Evolutionary conservation across 92 coral and sea anemone genomes (phyloP).

Genomic region (Epizoanthus stellaris): DNA sequence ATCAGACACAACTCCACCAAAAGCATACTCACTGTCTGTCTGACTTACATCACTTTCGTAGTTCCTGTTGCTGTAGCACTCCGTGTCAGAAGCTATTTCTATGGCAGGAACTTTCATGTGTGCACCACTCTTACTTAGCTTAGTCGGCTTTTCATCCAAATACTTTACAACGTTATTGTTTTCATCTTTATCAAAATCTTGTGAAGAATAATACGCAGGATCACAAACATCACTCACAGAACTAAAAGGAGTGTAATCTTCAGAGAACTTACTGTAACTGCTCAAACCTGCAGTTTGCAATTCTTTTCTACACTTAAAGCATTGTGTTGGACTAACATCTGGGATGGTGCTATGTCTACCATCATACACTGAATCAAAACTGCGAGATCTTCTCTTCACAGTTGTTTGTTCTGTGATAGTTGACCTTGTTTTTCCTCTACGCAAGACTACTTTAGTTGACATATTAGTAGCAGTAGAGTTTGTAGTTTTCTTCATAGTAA

Average conservation of each 20-base stretch:
- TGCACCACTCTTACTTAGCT: constrained; percentile 37
- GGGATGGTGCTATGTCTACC: constrained; percentile 56
- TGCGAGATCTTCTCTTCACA: constrained; percentile 79
- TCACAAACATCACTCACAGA: constrained; percentile 83
- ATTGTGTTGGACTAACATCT: constrained; percentile 80
- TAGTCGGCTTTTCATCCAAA: constrained; percentile 18
- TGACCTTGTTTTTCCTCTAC: constrained; percentile 66
- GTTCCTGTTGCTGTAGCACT: constrained; percentile 66
- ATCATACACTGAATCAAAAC: constrained; percentile 79
- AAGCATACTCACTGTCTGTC: constrained; percentile 76
- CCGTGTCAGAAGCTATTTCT: constrained; percentile 83
- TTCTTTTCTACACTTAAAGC: constrained; percentile 87
- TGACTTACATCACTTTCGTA: constrained; percentile 76
- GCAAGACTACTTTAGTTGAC: constrained; percentile 70
- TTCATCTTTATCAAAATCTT: constrained; percentile 72
- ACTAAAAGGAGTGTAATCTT: constrained; percentile 67
- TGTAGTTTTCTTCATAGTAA: constrained; percentile 23
- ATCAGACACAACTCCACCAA: constrained; percentile 74
- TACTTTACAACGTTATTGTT: constrained; percentile 59
- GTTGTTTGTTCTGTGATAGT: constrained; percentile 57
- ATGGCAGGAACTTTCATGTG: constrained; percentile 66
- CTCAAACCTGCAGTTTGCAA: constrained; percentile 68
- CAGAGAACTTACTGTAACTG: constrained; percentile 80
- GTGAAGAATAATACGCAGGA: constrained; percentile 69
- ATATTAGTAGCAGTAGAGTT: constrained; percentile 29